Evolutionary conservation across 2,113 vertebrate genomes (phyloP).

Genomic region (Muscicapa adusta): DNA sequence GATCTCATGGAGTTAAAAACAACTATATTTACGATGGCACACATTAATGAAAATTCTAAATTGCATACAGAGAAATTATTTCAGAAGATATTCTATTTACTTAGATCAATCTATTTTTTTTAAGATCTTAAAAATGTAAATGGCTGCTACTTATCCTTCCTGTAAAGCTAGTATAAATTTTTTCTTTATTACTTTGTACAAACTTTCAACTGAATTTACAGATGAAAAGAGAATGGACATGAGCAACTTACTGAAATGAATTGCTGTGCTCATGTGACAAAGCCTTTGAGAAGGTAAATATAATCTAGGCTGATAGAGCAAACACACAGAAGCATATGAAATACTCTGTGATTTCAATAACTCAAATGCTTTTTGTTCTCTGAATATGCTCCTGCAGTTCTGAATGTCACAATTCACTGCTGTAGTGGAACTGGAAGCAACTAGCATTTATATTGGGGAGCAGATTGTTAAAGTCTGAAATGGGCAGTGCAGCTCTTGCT

Average conservation of each 20-base stretch:
- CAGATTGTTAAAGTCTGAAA: neutral
- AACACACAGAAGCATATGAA: neutral
- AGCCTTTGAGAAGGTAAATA: neutral
- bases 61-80: neutral
- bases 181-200: neutral
- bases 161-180: neutral
- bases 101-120: neutral
- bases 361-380: neutral
- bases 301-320: neutral
- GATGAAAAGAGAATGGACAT: neutral
- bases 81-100: neutral
- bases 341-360: neutral
- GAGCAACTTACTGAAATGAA: neutral
- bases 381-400: neutral
- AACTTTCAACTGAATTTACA: neutral
- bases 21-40: neutral
- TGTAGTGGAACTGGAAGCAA: neutral
- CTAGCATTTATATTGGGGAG: fast-evolving
- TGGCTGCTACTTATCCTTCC: neutral
- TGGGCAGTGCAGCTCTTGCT: neutral
- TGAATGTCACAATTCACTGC: neutral
- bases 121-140: neutral
- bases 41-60: neutral
- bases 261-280: neutral
- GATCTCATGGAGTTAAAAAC: neutral